phyloP scores from a whole-genome alignment of 2,888 invertebrate species.

The Epistrophella euchroma region DNA sequence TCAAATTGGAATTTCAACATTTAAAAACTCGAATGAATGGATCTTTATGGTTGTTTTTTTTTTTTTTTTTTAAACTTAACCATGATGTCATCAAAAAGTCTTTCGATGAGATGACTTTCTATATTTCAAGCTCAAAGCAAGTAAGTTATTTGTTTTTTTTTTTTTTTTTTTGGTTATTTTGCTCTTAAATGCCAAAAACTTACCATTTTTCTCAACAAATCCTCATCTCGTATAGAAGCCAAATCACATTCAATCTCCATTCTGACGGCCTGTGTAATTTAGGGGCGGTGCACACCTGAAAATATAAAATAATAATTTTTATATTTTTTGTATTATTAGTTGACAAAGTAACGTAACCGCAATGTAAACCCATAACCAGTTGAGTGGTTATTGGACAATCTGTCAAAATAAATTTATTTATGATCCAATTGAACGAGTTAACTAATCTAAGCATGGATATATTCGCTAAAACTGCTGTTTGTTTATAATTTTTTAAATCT shows the following conservation, averaged over 20 bases:
- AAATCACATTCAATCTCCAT: slow-evolving; percentile 87
- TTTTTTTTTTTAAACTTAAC: slow-evolving; percentile 31
- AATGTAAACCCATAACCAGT: slow-evolving; percentile 53
- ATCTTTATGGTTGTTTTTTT: slow-evolving; percentile 25
- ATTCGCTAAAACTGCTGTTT: slow-evolving; percentile 55
- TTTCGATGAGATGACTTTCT: slow-evolving; percentile 36
- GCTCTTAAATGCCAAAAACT: slow-evolving; percentile 77
- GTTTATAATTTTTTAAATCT: slow-evolving; percentile 5
- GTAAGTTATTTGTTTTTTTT: slow-evolving; percentile 17
- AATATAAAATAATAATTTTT: slow-evolving; percentile 32
- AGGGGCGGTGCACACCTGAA: slow-evolving; percentile 66
- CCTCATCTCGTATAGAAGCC: slow-evolving; percentile 90
- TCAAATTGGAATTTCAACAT: slow-evolving; percentile 47
- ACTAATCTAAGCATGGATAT: slow-evolving; percentile 41
- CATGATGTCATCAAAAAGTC: slow-evolving; percentile 64
- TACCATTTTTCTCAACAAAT: slow-evolving; percentile 91
- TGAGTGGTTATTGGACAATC: slow-evolving; percentile 54
- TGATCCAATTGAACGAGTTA: slow-evolving; percentile 45
- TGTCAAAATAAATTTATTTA: slow-evolving; percentile 68
- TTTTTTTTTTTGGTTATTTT: slow-evolving; percentile 9
- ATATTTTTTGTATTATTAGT: slow-evolving; percentile 12
- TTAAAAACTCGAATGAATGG: slow-evolving; percentile 34
- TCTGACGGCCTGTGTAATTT: slow-evolving; percentile 43
- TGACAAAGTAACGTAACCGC: slow-evolving; percentile 67
- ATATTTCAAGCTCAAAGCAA: not conserved